Evolutionary conservation across 2,888 invertebrate species (phyloP).

Genomic region (Julus scandinavius): DNA sequence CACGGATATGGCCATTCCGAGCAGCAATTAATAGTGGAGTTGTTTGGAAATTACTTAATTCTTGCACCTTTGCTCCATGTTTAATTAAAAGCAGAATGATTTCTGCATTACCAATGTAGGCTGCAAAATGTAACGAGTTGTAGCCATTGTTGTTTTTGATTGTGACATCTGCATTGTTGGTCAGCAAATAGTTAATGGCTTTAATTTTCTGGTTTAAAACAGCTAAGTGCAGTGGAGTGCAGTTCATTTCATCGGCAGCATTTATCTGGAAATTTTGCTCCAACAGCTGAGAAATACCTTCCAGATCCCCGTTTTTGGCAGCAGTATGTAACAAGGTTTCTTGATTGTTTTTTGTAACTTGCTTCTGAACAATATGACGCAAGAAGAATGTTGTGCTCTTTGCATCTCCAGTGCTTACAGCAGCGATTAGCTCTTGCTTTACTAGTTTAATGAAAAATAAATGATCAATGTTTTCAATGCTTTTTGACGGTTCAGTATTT

Average conservation of each 20-base stretch:
- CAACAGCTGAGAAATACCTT: not conserved
- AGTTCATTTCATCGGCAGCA: not conserved
- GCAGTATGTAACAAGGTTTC: not conserved
- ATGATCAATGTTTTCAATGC: not conserved
- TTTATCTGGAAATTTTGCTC: not conserved
- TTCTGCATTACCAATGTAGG: not conserved
- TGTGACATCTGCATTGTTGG: not conserved
- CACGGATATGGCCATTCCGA: not conserved
- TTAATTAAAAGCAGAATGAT: not conserved
- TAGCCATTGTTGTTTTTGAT: not conserved
- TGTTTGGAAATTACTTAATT: not conserved
- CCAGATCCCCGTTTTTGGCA: not conserved
- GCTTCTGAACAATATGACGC: not conserved
- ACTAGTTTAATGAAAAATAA: not conserved
- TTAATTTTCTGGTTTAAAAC: not conserved
- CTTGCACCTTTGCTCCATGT: not conserved
- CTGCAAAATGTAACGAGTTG: not conserved
- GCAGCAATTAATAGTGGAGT: not conserved
- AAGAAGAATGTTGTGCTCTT: not conserved
- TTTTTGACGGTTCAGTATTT: not conserved
- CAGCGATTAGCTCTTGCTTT: not conserved
- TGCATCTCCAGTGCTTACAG: not conserved
- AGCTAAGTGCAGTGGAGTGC: constrained; percentile 14
- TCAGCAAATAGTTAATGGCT: not conserved
- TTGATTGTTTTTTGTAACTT: too few relatives aligned